Base-by-base conservation (phyloP, 2,888 invertebrate species). In the Tiliacea citrago region DNA sequence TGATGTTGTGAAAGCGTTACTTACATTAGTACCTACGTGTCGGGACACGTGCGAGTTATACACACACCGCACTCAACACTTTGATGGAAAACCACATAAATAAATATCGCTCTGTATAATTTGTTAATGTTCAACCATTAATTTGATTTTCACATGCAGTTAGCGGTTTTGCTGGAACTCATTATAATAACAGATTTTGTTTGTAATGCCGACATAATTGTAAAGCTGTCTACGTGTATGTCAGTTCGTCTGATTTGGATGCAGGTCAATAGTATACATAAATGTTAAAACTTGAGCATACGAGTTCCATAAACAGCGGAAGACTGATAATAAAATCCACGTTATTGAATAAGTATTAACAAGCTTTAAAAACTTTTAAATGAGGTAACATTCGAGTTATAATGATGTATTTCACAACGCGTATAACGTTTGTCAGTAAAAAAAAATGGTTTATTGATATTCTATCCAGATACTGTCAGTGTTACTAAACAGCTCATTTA, bases 141-240 rank as follows among this genome's bases (percentile, higher is more conserved):
- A 92, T 93, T 93, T 92, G 87, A 92, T 92, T 93, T 92, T 90
- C 90, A 91, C 89, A 88, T 91, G 90, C 89, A 90, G 89, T 91
- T 91, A 89, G 91, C 82, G 91, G 92, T 92, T 91, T 87, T 86
- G 81, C 85, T 88, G 86, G 85, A 89, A 88, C 88, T 91, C 90
- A 90, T 92, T 92, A 90, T 80, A 90, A 89, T 89, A 89, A 91
- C 90, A 90, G 90, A 90, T 90, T 83, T 83, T 83, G 87, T 87
- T 82, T 83, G 87, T 86, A 81, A 73, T 49, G 60, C 65, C 39
- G 55, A 55, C 69, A 65, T 71, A 61, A 21, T n/a, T 66, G 61
- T 75, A 66, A 67, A 78, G 61, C 57, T 73, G 13, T 58, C 12
- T 74, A 35, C 69, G n/a, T 68, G 45, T 77, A 65, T 42, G 68